phyloP scores from a whole-genome alignment of 2,113 vertebrate genomes.

The Acinonyx jubatus region DNA sequence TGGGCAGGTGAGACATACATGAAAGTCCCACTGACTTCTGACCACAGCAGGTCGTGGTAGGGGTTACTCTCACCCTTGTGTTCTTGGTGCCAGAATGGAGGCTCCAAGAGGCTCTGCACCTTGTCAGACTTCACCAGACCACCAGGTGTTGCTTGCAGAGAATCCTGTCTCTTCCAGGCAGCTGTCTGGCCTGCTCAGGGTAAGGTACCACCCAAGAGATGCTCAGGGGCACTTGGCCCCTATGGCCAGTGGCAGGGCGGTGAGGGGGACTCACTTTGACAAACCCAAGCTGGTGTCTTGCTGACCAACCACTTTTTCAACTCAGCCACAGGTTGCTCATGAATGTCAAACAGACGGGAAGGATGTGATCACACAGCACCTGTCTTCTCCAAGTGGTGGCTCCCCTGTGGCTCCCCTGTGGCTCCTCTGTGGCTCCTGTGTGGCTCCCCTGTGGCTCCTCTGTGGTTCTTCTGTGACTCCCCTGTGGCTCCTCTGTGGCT shows the following conservation, averaged over 20 bases:
- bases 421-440: rapidly evolving
- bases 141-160: background rate
- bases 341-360: too few relatives aligned
- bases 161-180: background rate
- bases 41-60: rapidly evolving
- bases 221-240: background rate
- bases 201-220: background rate
- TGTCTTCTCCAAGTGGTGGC: background rate
- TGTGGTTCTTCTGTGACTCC: too few relatives aligned
- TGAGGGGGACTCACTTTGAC: background rate
- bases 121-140: background rate
- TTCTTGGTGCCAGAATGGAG: background rate
- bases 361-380: background rate
- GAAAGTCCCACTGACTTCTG: background rate
- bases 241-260: background rate
- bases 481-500: too few relatives aligned
- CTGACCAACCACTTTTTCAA: background rate
- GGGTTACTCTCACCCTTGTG: rapidly evolving
- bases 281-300: background rate
- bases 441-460: too few relatives aligned
- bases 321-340: background rate
- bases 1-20: background rate
- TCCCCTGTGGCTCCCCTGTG: too few relatives aligned
- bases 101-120: background rate
- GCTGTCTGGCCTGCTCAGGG: background rate